Evolutionary conservation across 2,797 vertebrate species (phyloP), one percentile per base, ranked within the genome.

Genomic region (Urosaurus nigricauda): DNA sequence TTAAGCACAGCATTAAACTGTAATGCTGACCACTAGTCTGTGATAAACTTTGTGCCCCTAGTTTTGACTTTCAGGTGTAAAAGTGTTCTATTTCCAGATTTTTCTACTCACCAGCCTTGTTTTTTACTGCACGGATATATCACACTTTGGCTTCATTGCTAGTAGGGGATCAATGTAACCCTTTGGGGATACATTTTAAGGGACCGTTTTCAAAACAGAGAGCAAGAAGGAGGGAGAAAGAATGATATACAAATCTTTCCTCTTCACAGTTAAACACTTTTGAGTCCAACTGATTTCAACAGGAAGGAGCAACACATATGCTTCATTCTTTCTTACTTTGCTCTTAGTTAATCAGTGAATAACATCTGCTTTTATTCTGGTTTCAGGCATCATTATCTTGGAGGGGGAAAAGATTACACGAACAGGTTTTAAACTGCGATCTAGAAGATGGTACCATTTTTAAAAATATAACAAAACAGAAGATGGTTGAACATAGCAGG

Each of bases 401-500:
- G 2, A 7, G 12, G 7, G 7, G n/a, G 12, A 21, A 26, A 56
- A 4, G 7, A 71, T 71, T 35, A 71, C 9, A 17, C 47, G 80
- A 60, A 73, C 56, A 75, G 74, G 60, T 29, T 35, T 43, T 35
- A 87, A 79, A 17, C 24, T 51, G 43, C 37, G 51, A 60, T 75
- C 40, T 60, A 58, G 83, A 51, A 43, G 8, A 58, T 43, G 0
- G 0, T 68, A 12, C 65, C 8, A 29, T 24, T 47, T 43, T 40
- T n/a, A 47, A 47, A 47, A 4, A 47, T 47, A 47, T 13, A 2
- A 84, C 78, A 35, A 86, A 89, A 85, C 63, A 51, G 78, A 91
- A 21, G 35, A 88, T 65, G 35, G 89, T 79, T 88, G 91, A 86
- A 60, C 84, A 89, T 37, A 65, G 47, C 68, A 53, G 37, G 60